phyloP scores from a whole-genome alignment of 2,888 invertebrate species.

The Choristoneura rosaceana region DNA sequence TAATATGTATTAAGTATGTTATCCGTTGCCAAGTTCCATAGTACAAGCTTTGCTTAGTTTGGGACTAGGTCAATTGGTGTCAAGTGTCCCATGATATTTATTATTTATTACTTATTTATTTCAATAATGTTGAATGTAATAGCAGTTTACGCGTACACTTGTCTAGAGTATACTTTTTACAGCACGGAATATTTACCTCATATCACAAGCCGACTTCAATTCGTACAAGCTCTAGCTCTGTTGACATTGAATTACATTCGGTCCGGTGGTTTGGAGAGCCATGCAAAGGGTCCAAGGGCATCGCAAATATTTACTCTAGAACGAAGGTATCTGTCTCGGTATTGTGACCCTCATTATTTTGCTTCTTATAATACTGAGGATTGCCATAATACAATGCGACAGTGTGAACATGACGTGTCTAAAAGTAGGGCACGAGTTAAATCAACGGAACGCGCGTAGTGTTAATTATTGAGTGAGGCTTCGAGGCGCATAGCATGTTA shows the following conservation, averaged over 20 bases:
- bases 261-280: conserved; percentile 29
- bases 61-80: too few relatives aligned
- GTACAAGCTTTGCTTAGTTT: too few relatives aligned
- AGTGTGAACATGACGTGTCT: neutral
- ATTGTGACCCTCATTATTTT: conserved; percentile 33
- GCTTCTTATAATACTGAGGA: conserved; percentile 18
- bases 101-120: too few relatives aligned
- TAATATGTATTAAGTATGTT: too few relatives aligned
- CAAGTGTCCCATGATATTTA: too few relatives aligned
- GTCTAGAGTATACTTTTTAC: neutral
- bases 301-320: conserved; percentile 35
- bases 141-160: too few relatives aligned
- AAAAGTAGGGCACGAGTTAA: neutral
- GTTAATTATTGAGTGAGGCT: neutral
- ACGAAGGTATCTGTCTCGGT: conserved; percentile 22
- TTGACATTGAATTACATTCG: conserved; percentile 38
- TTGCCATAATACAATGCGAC: neutral
- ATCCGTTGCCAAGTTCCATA: too few relatives aligned
- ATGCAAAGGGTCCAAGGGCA: conserved; percentile 23
- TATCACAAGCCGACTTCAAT: conserved; percentile 9
- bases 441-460: neutral
- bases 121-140: too few relatives aligned
- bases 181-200: neutral
- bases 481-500: neutral
- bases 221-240: conserved; percentile 15